Evolutionary conservation across 1,140 invertebrate species (phyloP), one percentile per base, ranked within the genome.

Genomic region (Maconellicoccus hirsutus): DNA sequence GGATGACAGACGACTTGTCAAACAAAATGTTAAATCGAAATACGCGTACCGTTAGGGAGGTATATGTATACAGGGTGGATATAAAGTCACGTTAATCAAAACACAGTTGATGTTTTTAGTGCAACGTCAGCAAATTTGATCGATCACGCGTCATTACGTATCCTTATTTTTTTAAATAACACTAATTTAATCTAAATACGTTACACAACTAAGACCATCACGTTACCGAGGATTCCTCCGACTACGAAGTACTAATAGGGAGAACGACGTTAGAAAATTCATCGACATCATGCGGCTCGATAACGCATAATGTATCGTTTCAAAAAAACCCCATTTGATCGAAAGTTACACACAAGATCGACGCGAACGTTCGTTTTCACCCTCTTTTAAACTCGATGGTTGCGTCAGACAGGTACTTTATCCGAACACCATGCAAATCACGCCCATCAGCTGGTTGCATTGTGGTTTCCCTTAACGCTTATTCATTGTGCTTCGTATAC

Each of bases 1-100:
- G n/a, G 42, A 52, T 19, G 42, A 52, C 42, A 52, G 42, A 52
- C 42, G 42, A 19, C 42, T 52, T 52, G 42, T 52, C 42, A 52
- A 52, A 52, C 42, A 52, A 52, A 52, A 52, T 52, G 42, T 52
- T 52, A 52, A 52, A 52, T 16, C 42, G n/a, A 52, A 52, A 52
- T 52, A 33, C 29, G 42, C 42, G 4, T 52, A 52, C 42, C 42
- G 42, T 52, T 52, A 52, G 42, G 12, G 42, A 52, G n/a, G 42
- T 52, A 52, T 19, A 33, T 19, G 16, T 19, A 16, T 52, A 52
- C n/a, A 52, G 42, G 42, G 42, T 52, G 42, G 42, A 52, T 52
- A 52, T 52, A 52, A 52, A 52, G 16, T 52, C 42, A 52, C 4
- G 12, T 52, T 52, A 52, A 52, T 52, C 42, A 52, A 16, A 52